phyloP scores from a whole-genome alignment of 2,113 vertebrate genomes.

The Sinocyclocheilus anshuiensis region DNA sequence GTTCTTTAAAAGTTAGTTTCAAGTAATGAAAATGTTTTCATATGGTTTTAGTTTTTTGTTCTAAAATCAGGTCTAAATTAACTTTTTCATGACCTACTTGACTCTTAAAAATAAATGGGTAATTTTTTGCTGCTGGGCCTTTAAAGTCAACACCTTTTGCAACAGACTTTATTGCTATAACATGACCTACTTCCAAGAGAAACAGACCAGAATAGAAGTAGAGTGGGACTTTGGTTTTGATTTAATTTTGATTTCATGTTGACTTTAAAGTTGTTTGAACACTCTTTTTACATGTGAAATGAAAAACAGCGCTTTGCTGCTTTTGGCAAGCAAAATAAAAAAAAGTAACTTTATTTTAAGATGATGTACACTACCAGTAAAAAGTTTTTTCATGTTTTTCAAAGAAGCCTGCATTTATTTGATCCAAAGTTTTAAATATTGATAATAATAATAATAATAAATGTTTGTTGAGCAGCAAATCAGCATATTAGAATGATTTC shows the following conservation, averaged over 20 bases:
- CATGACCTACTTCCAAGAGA: background rate
- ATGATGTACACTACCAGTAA: too few relatives aligned
- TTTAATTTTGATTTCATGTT: background rate
- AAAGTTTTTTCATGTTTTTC: too few relatives aligned
- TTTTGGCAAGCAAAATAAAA: too few relatives aligned
- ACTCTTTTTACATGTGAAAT: background rate
- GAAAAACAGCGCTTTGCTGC: too few relatives aligned
- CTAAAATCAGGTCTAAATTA: background rate
- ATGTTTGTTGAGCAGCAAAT: too few relatives aligned
- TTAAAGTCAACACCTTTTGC: background rate
- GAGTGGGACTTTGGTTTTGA: background rate
- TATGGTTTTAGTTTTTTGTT: background rate
- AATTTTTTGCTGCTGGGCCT: background rate
- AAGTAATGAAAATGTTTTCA: too few relatives aligned
- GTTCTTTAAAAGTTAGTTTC: too few relatives aligned
- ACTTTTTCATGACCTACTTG: background rate
- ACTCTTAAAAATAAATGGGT: background rate
- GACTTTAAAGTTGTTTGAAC: background rate
- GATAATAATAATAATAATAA: too few relatives aligned
- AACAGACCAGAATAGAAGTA: background rate
- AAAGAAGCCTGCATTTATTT: too few relatives aligned
- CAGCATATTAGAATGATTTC: too few relatives aligned
- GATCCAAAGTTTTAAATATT: too few relatives aligned
- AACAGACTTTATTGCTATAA: background rate
- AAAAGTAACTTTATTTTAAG: too few relatives aligned